Evolutionary conservation across 2,113 vertebrate genomes (phyloP), one percentile per base, ranked within the genome.

Genomic region (Sigmodon hispidus): DNA sequence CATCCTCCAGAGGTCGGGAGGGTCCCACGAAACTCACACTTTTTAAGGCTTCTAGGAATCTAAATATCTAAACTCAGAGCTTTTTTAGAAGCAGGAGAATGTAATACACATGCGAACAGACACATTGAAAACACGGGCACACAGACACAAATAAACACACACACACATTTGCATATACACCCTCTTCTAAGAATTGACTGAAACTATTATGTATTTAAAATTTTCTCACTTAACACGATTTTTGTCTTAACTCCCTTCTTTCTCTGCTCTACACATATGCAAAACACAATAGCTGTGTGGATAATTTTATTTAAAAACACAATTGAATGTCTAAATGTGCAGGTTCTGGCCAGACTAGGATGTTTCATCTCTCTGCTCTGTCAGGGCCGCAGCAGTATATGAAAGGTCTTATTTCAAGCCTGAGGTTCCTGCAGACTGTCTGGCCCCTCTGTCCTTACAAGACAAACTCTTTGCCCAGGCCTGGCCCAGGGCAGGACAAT

Each of bases 341-440:
- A 59, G 22, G 22, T 31, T 7, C 61, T 12, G 8, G n/a, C 7
- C 26, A 48, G 55, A 1, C 26, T 63, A 17, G 0, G 11, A 24
- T 0, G 1, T 5, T 34, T n/a, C 26, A 43, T 50, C 17, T 34
- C 21, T n/a, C 7, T 0, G 8, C 13, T n/a, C 59, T 10, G 4
- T 65, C 61, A 16, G 55, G 57, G 29, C 21, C 52, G 4, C 9
- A 29, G 85, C 7, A 67, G 22, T 57, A 0, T 0, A 0, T 1
- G 13, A 73, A 73, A 31, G 1, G 1, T 19, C 13, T 7, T 10
- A 22, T 7, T 76, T 45, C 34, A 48, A 73, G n/a, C 16, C 34
- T 0, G 4, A 19, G 59, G 0, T 75, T 15, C 4, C 21, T 29
- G 50, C 43, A 7, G 31, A 13, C 43, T 85, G 57, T 16, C 11